Base-by-base conservation (phyloP, 2,888 invertebrate genomes). In the Branchellion lobata region DNA sequence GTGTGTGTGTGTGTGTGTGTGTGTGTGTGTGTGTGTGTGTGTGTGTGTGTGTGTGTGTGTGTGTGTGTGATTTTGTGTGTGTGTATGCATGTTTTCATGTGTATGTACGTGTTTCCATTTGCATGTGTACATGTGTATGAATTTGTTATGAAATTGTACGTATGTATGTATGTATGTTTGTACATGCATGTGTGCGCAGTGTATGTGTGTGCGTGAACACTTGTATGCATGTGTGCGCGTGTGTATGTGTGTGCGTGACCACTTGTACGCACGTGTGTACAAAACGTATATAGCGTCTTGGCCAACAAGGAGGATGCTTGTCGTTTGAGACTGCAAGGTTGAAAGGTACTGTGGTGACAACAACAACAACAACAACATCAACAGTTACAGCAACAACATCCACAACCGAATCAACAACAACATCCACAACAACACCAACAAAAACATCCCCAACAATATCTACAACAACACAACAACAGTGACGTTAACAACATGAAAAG, bases 291-390 rank as follows among this genome's bases (percentile, higher is more conserved):
- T 40, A 14, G 14, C 40, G 40, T 14, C 40, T 8, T 40, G 5
- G 40, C 5, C 14, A 14, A 5, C 40, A 40, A 40, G 8, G n/a
- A n/a, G 40, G 40, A 40, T 5, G 40, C 14, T 40, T 40, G 40
- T 40, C 14, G 40, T 14, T 5, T 40, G 40, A 8, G 40, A 40
- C 40, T 14, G 40, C 40, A 40, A 40, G 40, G n/a, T n/a, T n/a
- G n/a, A n/a, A 47, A 47, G 11, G 18, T 14, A 47, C 14, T 29
- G 29, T n/a, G 14, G 18, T 11, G 72, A 68, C 68, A 29, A 27
- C 72, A 72, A 65, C 24, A 65, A 29, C 33, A 69, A 69, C 69
- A 69, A 34, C 33, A 69, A 33, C 33, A 69, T 27, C 29, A 69
- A 11, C n/a, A 33, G 5, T 33, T 27, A 27, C 33, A 69, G 29